A percentile compares a stretch with the other conserved stretches of the same genome.
Conservation (phyloP, 2,797 vertebrate genomes). For the Enoplosus armatus region DNA sequence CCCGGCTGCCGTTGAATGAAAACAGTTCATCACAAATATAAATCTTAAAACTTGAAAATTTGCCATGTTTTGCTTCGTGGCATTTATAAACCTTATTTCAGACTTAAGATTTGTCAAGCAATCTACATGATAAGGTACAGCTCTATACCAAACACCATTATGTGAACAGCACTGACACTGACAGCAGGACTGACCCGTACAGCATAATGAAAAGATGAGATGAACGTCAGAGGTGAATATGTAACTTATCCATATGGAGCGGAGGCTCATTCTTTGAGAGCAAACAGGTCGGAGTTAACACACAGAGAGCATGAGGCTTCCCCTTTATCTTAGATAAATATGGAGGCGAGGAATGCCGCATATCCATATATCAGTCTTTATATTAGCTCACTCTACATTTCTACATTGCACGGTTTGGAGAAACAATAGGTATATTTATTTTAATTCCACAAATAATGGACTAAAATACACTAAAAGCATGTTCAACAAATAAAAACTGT, state of each 20-base stretch:
- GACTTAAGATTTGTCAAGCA: background rate
- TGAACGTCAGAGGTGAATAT: slow-evolving; percentile 40
- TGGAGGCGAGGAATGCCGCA: background rate
- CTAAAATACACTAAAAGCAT: background rate
- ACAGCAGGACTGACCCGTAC: background rate
- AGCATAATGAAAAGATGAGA: slow-evolving; percentile 40
- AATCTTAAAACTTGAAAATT: too few species aligned
- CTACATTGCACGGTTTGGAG: background rate
- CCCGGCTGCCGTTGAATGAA: too few species aligned
- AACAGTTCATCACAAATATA: too few species aligned
- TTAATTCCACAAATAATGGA: background rate
- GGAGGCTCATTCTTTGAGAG: slow-evolving; percentile 11
- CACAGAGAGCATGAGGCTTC: background rate
- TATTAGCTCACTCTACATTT: background rate
- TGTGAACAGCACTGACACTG: background rate
- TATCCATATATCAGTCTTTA: background rate
- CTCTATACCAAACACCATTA: background rate
- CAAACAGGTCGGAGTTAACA: slow-evolving; percentile 19
- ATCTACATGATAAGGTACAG: background rate
- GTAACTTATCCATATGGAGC: background rate
- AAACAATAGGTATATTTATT: background rate
- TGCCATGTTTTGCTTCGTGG: too few species aligned
- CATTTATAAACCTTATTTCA: background rate
- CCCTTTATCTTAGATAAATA: slow-evolving; percentile 37
- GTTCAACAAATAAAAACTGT: background rate